A percentile compares a stretch with the other conserved stretches of the same genome.
These are phyloP conservation scores for Hydractinia echinata DNA, from an alignment of 30 jellyfish, hydroid and myxozoan species.

Conservation along the genomic window DNA sequence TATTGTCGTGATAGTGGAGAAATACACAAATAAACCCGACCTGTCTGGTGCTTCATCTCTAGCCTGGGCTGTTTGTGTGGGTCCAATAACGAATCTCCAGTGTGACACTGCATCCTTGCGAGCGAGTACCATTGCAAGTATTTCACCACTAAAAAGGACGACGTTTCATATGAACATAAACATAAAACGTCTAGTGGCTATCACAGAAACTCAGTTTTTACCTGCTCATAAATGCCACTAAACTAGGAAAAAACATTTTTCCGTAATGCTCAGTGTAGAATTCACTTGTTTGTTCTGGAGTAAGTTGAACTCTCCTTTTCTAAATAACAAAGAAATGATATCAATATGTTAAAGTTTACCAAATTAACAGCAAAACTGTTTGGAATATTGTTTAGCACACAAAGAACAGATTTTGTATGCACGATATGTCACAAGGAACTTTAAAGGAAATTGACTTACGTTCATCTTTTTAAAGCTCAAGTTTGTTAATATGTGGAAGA, in stretches of 20 bases:
- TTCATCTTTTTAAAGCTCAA: too few relatives aligned
- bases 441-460: too few relatives aligned
- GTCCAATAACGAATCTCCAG: slow-evolving; percentile 94
- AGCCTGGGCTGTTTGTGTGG: slow-evolving; percentile 93
- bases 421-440: too few relatives aligned
- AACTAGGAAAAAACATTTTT: slow-evolving; percentile 90
- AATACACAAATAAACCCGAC: slow-evolving; percentile 11
- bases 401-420: too few relatives aligned
- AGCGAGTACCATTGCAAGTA: slow-evolving; percentile 68
- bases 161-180: too few relatives aligned
- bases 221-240: slow-evolving; percentile 97
- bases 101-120: slow-evolving; percentile 60
- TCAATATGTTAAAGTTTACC: too few relatives aligned
- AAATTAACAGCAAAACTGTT: too few relatives aligned
- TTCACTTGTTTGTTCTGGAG: slow-evolving; percentile 96
- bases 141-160: slow-evolving; percentile 62
- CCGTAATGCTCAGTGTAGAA: slow-evolving; percentile 90
- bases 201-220: background rate
- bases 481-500: too few relatives aligned
- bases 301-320: slow-evolving; percentile 77
- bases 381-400: too few relatives aligned
- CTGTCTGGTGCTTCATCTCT: slow-evolving; percentile 95
- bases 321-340: background rate
- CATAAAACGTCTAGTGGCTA: background rate
- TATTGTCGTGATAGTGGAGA: background rate